A percentile compares a stretch with the other conserved stretches of the same genome.
Evolutionary conservation across 2,888 invertebrate species (phyloP).

Genomic region (Scelioninae gen. 1): DNA sequence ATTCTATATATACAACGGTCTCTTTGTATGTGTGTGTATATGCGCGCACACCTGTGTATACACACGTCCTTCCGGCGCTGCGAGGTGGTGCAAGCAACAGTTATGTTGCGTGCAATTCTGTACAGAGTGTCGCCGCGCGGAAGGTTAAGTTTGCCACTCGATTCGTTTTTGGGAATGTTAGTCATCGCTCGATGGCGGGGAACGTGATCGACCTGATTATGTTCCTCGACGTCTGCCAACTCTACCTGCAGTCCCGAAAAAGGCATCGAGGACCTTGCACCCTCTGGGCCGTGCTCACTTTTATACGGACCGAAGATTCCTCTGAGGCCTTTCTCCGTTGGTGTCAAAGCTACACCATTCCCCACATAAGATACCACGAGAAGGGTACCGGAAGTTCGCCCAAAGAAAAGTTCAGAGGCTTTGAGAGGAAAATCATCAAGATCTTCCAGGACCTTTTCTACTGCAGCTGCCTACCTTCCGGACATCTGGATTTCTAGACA

Average conservation of each 20-base stretch:
- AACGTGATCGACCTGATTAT: constrained; percentile 79
- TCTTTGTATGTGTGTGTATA: constrained; percentile 9
- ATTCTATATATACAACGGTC: constrained; percentile 41
- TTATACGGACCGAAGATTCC: no score
- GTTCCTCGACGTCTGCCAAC: constrained; percentile 80
- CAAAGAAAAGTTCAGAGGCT: no score
- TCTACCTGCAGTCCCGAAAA: constrained; percentile 75
- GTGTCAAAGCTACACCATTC: no score
- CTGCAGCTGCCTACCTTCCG: no score
- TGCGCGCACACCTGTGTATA: constrained; percentile 26
- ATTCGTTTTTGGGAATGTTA: constrained; percentile 16
- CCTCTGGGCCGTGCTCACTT: no score
- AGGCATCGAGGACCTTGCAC: constrained; percentile 75
- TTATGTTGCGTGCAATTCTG: constrained; percentile 72
- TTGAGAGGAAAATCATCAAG: no score
- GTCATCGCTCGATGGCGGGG: constrained; percentile 60
- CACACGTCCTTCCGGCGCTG: constrained; percentile 45
- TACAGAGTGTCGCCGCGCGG: constrained; percentile 66
- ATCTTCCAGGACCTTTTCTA: no score
- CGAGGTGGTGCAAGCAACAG: constrained; percentile 63
- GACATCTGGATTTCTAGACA: no score
- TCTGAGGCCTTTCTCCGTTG: no score
- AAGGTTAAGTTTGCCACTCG: constrained; percentile 46
- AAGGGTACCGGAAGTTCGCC: no score
- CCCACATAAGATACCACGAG: no score